These are phyloP conservation scores for Dorcus hopei DNA, from an alignment of 2,888 invertebrate species.

Conservation along the genomic window DNA sequence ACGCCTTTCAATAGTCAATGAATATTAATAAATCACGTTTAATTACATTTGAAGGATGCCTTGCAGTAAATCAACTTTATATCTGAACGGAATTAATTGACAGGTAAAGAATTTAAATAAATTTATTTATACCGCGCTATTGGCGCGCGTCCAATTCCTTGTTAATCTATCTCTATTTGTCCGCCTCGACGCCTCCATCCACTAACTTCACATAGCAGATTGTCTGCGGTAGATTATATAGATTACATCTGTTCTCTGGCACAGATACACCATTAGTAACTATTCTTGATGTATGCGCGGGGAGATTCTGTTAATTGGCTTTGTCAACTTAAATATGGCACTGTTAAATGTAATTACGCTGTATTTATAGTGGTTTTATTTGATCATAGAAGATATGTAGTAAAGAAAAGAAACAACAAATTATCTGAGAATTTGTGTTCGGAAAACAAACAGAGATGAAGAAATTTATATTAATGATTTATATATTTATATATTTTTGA, in stretches of 20 bases:
- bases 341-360: no score
- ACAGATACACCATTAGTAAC: slow-evolving; percentile 15
- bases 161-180: slow-evolving; percentile 20
- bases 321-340: no score
- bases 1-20: not conserved
- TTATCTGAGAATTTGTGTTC: no score
- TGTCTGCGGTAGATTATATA: slow-evolving; percentile 19
- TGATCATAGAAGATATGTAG: no score
- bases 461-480: no score
- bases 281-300: not conserved
- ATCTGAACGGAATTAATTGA: not conserved
- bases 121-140: not conserved
- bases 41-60: not conserved
- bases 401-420: no score
- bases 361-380: no score
- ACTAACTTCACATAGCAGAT: slow-evolving; percentile 18
- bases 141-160: slow-evolving; percentile 13
- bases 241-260: slow-evolving; percentile 16
- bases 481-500: no score
- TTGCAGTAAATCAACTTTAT: not conserved
- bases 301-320: no score
- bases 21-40: slow-evolving; percentile 3
- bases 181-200: slow-evolving; percentile 15
- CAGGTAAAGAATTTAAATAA: not conserved
- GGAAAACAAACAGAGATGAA: no score